Conservation (phyloP, 2,888 invertebrate species). For the Agriopis marginaria region DNA sequence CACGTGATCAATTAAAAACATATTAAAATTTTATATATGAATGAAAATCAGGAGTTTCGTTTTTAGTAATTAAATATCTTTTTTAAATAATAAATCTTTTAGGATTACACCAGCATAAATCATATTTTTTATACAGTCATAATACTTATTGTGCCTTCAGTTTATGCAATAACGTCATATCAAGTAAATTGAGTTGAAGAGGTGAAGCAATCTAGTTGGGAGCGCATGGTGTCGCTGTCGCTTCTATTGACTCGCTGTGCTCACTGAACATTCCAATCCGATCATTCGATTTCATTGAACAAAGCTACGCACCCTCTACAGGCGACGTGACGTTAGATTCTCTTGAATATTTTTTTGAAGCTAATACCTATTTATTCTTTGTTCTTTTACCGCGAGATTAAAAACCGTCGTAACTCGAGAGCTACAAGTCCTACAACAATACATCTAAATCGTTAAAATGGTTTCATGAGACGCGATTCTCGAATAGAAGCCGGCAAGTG, state of each 20-base stretch:
- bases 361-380: background rate
- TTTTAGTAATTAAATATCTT: too few relatives aligned
- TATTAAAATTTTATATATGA: too few relatives aligned
- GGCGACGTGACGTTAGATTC: conserved; percentile 31
- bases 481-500: conserved; percentile 21
- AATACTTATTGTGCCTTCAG: conserved; percentile 25
- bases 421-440: conserved; percentile 6
- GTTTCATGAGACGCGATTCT: conserved; percentile 13
- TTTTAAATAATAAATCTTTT: too few relatives aligned
- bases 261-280: conserved; percentile 65
- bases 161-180: conserved; percentile 46
- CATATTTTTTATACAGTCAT: too few relatives aligned
- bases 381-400: background rate
- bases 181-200: conserved; percentile 44
- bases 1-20: too few relatives aligned
- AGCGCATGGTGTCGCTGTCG: conserved; percentile 55
- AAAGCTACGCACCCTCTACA: conserved; percentile 49
- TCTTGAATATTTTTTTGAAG: conserved; percentile 35
- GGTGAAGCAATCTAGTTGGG: conserved; percentile 49
- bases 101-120: too few relatives aligned
- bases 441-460: conserved; percentile 19
- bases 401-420: conserved; percentile 15
- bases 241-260: conserved; percentile 53
- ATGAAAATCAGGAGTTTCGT: too few relatives aligned
- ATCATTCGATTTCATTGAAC: conserved; percentile 65